Conservation (phyloP, 2,797 vertebrate genomes). For the Eulemur mongoz region DNA sequence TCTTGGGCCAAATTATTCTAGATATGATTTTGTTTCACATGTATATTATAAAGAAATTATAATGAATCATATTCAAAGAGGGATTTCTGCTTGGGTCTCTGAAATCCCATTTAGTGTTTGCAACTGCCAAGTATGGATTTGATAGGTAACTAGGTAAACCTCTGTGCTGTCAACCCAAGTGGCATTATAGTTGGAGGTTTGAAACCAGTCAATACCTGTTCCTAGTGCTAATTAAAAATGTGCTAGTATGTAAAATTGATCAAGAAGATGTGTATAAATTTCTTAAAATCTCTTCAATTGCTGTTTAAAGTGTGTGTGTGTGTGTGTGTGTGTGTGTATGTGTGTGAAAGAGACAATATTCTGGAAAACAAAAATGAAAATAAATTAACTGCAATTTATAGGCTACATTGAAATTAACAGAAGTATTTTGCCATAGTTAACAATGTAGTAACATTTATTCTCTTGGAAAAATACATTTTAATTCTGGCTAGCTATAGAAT, state of each 20-base stretch:
- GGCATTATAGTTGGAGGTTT: neutral
- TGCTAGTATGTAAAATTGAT: neutral
- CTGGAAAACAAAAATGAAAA: neutral
- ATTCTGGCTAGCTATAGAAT: neutral
- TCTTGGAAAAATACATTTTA: neutral
- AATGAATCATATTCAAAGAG: neutral
- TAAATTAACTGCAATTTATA: neutral
- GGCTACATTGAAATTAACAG: neutral
- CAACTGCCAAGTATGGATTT: neutral
- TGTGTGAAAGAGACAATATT: neutral
- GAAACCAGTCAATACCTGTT: slow-evolving; percentile 24
- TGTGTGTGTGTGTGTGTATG: neutral
- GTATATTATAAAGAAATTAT: slow-evolving; percentile 20
- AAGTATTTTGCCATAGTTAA: neutral
- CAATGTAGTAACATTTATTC: neutral
- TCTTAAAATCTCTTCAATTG: slow-evolving; percentile 43
- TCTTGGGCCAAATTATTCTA: neutral
- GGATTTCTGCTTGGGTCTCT: neutral
- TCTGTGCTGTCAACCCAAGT: neutral
- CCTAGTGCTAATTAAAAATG: slow-evolving; percentile 33
- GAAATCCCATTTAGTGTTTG: neutral
- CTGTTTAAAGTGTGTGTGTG: slow-evolving; percentile 11
- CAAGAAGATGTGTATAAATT: slow-evolving; percentile 52
- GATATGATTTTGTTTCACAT: neutral
- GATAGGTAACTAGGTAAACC: neutral